Base-by-base conservation (phyloP, 35 echinoderm and acorn worm species). In the Amphiura filiformis region DNA sequence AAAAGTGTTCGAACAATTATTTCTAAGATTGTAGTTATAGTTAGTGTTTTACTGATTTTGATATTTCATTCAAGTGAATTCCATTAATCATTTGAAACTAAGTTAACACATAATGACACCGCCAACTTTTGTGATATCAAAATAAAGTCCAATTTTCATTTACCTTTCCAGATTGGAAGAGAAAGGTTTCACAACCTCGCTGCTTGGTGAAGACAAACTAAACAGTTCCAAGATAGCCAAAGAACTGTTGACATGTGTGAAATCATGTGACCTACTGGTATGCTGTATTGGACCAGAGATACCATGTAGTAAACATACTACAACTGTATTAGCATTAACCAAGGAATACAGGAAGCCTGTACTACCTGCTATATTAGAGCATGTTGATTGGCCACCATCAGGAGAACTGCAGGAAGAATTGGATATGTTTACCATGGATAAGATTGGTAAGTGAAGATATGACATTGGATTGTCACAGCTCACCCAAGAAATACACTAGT, bases 361-460 rank as follows among this genome's bases (percentile, higher is more conserved):
- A 0, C 44, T 99, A 76, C 93, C 92, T 12, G 87, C 88, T 42
- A 81, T 94, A 79, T 47, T 99, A 34, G 88, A 94, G 76, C 65
- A 88, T 18, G 56, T 92, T 33, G 39, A 86, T 20, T 99, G 96
- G 96, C 96, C 96, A 35, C 93, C 93, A 35, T 77, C 80, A 35
- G 96, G 96, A 1, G 81, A 64, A n/a, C 36, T 92, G 22, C 89
- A 92, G 38, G 78, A 94, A 65, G 87, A 90, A 38, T 79, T 94
- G 4, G 78, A 94, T 14, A 84, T 87, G 84, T 81, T 99, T 23
- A 94, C 90, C 36, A 76, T 91, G 82, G 86, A 94, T 75, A 99
- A 91, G 47, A 99, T 99, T 64, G 96, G 96, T 99, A 41, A 83
- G 92, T 76, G 5, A n/a, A n/a, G n/a, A n/a, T n/a, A n/a, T n/a